phyloP scores from a whole-genome alignment of 2,113 vertebrate genomes.

The Pardalotus punctatus region DNA sequence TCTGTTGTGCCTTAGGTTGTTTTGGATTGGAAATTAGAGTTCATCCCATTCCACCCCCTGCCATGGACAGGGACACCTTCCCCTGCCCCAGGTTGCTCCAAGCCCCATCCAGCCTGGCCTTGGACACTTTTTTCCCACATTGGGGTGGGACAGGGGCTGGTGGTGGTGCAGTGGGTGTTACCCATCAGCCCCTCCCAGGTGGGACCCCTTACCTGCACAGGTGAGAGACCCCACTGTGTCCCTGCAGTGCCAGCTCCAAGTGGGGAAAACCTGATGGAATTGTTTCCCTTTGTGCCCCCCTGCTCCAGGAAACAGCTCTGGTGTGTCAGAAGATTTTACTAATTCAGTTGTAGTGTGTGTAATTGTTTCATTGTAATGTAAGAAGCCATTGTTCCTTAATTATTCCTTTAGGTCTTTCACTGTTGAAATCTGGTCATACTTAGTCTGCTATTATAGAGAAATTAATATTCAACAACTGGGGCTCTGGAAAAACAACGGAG shows the following conservation, averaged over 20 bases:
- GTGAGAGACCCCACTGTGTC: background rate
- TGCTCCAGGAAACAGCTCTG: background rate
- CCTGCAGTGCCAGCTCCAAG: background rate
- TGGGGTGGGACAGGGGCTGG: background rate
- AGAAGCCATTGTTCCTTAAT: conserved; percentile 43
- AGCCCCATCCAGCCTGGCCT: background rate
- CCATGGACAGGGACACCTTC: background rate
- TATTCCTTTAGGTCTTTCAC: conserved; percentile 51
- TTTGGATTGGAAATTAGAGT: background rate
- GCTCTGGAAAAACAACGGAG: background rate
- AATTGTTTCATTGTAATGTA: conserved; percentile 16
- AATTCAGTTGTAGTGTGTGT: background rate
- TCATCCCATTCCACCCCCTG: background rate
- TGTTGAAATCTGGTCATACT: conserved; percentile 40
- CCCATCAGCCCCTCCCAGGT: background rate
- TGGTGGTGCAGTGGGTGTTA: background rate
- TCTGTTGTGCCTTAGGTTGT: background rate
- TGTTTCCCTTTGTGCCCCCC: background rate
- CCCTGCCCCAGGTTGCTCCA: background rate
- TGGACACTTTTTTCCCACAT: background rate
- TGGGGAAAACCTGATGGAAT: background rate
- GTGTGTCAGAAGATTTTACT: background rate
- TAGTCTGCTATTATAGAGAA: conserved; percentile 16
- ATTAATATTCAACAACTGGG: conserved; percentile 23
- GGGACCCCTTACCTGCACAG: background rate